A percentile compares a stretch with the other conserved stretches of the same genome.
These are phyloP conservation scores for Drosophila pandora DNA, from an alignment of 1,140 invertebrate genomes.

Conservation along the genomic window DNA sequence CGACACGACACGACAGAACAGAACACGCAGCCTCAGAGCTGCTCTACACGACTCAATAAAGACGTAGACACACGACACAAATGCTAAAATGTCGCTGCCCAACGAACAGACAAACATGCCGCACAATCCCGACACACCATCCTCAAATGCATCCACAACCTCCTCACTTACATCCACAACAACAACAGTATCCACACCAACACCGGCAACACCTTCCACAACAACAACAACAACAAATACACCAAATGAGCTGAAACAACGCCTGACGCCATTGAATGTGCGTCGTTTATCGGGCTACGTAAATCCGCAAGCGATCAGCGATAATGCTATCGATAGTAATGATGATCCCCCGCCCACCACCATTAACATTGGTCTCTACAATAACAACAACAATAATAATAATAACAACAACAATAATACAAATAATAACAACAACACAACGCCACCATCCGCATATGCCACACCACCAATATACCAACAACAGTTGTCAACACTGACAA, in stretches of 20 bases:
- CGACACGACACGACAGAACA: constrained; percentile 1
- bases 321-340: constrained; percentile 28
- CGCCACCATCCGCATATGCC: constrained; percentile 67
- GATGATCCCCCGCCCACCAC: constrained; percentile 61
- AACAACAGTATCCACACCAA: constrained; percentile 32
- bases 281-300: constrained; percentile 62
- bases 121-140: constrained; percentile 45
- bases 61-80: constrained; percentile 30
- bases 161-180: constrained; percentile 21
- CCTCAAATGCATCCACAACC: constrained; percentile 12
- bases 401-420: constrained; percentile 45
- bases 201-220: constrained; percentile 31
- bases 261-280: constrained; percentile 68
- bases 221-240: constrained; percentile 31
- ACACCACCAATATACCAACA: constrained; percentile 73
- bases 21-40: constrained; percentile 9
- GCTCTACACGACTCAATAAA: constrained; percentile 32
- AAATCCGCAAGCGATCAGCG: constrained; percentile 50
- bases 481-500: constrained; percentile 73
- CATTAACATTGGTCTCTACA: constrained; percentile 48
- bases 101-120: constrained; percentile 58
- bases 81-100: constrained; percentile 73
- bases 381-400: constrained; percentile 50
- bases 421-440: constrained; percentile 60
- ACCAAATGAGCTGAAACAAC: constrained; percentile 72